Base-by-base conservation (phyloP, 2,888 invertebrate species). In the Caenorhabditis uteleia region DNA sequence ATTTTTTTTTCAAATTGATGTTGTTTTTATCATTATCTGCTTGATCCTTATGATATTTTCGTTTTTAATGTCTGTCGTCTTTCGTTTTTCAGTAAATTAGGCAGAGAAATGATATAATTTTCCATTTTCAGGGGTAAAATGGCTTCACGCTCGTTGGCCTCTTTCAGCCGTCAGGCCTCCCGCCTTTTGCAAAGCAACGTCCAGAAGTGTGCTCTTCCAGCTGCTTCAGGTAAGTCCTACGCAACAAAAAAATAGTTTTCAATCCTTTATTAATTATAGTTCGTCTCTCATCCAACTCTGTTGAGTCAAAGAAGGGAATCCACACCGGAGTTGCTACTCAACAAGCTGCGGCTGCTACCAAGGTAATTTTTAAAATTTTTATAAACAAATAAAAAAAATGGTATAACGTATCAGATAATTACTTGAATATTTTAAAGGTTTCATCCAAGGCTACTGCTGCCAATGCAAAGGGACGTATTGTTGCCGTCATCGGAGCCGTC, bases 401-500 rank as follows among this genome's bases (percentile, higher is more conserved):
- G 14, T 18, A 26, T 43, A 18, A 33, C 14, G 39, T 26, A 18
- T 36, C 16, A 38, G 31, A 14, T n/a, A n/a, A n/a, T n/a, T n/a
- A n/a, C 3, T n/a, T 18, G 3, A 23, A 47, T 27, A 18, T 33
- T 36, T 40, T 61, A 26, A 40, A 79, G 68, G 62, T 61, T 44
- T 54, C 78, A 45, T 69, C 77, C 43, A 73, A 74, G 66, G 67
- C 76, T 38, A 58, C 71, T 40, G 66, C 62, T 39, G 56, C 67
- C 21, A 77, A 70, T 42, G 71, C 79, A 39, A 77, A 74, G 59
- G 81, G 81, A 62, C 76, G 78, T 50, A 77, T 95, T 71, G 92
- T 93, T 36, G 93, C 91, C 78, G 94, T 95, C 53, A 95, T 95
- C 84, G 95, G 95, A 86, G 95, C 95, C 79, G 95, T 95, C 69